Evolutionary conservation across 1,140 invertebrate genomes (phyloP), one percentile per base, ranked within the genome.

Genomic region (Papilio polyxenes): DNA sequence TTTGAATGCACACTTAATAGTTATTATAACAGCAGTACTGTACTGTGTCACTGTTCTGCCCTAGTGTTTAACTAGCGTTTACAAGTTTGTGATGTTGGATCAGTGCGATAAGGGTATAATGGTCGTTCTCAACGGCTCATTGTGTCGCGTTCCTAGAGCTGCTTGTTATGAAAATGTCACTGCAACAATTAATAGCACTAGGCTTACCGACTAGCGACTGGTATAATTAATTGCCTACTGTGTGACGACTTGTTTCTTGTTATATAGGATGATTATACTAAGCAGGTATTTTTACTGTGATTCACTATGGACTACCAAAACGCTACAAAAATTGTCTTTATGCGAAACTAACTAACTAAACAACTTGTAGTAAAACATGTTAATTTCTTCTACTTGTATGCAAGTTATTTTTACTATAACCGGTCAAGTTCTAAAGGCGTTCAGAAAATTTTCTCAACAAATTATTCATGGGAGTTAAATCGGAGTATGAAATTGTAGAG

Each of bases 121-220:
- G 11, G 23, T 23, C 49, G 75, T 23, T 20, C 75, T 79, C 76
- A 79, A 79, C 53, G 62, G 76, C 15, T 49, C 82, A 83, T 83
- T 83, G 82, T 81, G 75, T 56, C 79, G 79, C 82, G 80, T 81
- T 83, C 82, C 82, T 53, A 77, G 75, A 51, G 59, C 65, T 48
- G 79, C 44, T 40, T 83, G 75, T 83, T 83, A 83, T 83, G 82
- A 83, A 83, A 81, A 83, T 80, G 76, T 81, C 79, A 37, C 37
- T 13, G 37, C 53, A 59, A 79, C 37, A 79, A 79, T 62, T 79
- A 59, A 75, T 75, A 49, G 59, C 74, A 69, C 75, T 77, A 48
- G 75, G 76, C 1, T 37, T 82, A 82, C 59, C 75, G 81, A 49
- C 74, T 82, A 82, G 51, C 37, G 76, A 56, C 37, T 79, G 15